Evolutionary conservation across 2,888 invertebrate species (phyloP).

Genomic region (Galeruca laticollis): DNA sequence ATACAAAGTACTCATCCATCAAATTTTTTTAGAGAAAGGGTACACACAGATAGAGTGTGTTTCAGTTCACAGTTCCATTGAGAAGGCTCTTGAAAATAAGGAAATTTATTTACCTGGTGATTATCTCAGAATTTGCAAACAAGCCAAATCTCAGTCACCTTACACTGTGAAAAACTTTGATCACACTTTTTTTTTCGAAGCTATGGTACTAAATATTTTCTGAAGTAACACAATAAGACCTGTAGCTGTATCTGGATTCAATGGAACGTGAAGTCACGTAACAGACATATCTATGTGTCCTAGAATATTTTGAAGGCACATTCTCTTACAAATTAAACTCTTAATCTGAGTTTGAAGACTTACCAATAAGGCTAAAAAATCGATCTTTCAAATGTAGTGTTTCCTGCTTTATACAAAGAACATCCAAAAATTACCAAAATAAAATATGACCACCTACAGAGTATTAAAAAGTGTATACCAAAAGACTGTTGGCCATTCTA

Average conservation of each 20-base stretch:
- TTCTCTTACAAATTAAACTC: constrained; percentile 5
- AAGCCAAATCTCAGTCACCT: constrained; percentile 30
- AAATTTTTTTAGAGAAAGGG: no score
- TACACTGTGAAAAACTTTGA: no score
- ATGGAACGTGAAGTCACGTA: constrained; percentile 6
- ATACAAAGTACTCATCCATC: constrained; percentile 18
- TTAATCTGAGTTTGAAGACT: constrained; percentile 1
- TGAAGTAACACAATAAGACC: constrained; percentile 39
- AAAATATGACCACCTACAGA: no score
- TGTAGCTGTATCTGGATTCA: neutral
- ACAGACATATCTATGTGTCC: neutral
- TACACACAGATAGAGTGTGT: constrained; percentile 37
- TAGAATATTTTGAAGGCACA: constrained; percentile 17
- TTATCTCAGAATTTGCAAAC: constrained; percentile 35
- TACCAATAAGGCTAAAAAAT: constrained; percentile 24
- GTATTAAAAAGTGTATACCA: constrained; percentile 25
- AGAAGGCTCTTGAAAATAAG: no score
- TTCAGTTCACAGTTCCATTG: constrained; percentile 30
- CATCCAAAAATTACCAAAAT: constrained; percentile 19
- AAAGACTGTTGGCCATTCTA: no score
- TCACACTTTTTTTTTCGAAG: constrained; percentile 34
- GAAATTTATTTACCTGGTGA: constrained; percentile 37
- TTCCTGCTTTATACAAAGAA: neutral
- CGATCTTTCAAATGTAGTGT: neutral
- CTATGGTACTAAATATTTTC: constrained; percentile 30